Evolutionary conservation across 1,140 invertebrate species (phyloP), one percentile per base, ranked within the genome.

Genomic region (Aphaenogaster floridana): DNA sequence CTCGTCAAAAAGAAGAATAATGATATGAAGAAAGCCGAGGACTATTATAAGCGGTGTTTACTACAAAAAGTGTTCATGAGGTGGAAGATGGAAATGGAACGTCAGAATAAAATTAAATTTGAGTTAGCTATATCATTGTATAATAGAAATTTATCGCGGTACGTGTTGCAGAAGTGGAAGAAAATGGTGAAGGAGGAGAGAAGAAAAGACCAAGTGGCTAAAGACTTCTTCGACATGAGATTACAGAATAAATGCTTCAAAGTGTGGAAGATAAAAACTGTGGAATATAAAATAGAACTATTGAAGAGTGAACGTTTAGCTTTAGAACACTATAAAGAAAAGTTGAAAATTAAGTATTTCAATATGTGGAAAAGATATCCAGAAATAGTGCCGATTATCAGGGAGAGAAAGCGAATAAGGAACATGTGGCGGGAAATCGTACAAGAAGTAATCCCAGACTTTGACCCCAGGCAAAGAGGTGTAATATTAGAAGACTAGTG

Each of bases 381-480:
- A 17, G 34, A 81, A 34, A 92, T 95, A 2, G 85, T 90, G 5
- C 92, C 91, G 17, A 88, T 93, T n/a, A 71, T 95, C 9, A 90
- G 89, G 52, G 93, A 95, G 69, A 94, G 92, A 36, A 94, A 95
- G 39, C 91, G 77, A 36, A 90, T 92, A 42, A 95, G 92, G 76
- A 78, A 94, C 0, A 83, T 93, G 69, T 93, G 94, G 91, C 90
- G 94, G 80, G 90, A 92, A 71, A 79, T 95, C 7, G 94, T 95
- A 7, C 93, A 93, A 86, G 92, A 91, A 81, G 89, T 95, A 45
- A 91, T 95, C 83, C 94, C 94, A 63, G 94, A 95, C 64, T 94
- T 94, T 88, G 86, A 94, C 78, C 92, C 95, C 1, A 94, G 88
- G 54, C 74, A 92, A n/a, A 92, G 92, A 57, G 94, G 93, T 42